These are phyloP conservation scores for Malurus melanocephalus DNA, from an alignment of 2,113 vertebrate genomes.

Conservation along the genomic window DNA sequence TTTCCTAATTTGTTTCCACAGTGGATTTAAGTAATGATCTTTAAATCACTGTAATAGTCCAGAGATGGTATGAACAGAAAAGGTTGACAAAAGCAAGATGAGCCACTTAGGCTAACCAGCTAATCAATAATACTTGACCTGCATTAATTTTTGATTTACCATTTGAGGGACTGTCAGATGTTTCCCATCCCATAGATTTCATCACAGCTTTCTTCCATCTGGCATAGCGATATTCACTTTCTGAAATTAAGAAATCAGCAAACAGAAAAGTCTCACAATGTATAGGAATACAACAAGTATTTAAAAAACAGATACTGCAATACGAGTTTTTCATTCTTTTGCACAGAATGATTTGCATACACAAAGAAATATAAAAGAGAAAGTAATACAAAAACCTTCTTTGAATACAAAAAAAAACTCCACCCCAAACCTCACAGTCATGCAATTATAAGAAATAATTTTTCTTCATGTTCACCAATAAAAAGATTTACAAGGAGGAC, in stretches of 20 bases:
- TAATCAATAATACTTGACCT: neutral
- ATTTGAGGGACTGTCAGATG: conserved; percentile 72
- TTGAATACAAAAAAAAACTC: neutral
- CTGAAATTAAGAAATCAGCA: conserved; percentile 64
- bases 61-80: neutral
- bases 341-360: neutral
- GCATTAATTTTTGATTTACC: conserved; percentile 52
- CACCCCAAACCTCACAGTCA: neutral
- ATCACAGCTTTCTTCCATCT: conserved; percentile 96
- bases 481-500: neutral
- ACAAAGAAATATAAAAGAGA: neutral
- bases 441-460: neutral
- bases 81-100: neutral
- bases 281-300: neutral
- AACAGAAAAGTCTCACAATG: neutral
- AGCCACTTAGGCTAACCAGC: neutral
- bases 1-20: neutral
- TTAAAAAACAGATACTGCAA: neutral
- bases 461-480: neutral
- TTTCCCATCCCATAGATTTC: conserved; percentile 93
- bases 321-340: neutral
- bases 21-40: neutral
- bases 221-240: conserved; percentile 90
- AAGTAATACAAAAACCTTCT: neutral
- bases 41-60: neutral